Base-by-base conservation (phyloP, 2,888 invertebrate genomes). In the Aporophyla lueneburgensis region DNA sequence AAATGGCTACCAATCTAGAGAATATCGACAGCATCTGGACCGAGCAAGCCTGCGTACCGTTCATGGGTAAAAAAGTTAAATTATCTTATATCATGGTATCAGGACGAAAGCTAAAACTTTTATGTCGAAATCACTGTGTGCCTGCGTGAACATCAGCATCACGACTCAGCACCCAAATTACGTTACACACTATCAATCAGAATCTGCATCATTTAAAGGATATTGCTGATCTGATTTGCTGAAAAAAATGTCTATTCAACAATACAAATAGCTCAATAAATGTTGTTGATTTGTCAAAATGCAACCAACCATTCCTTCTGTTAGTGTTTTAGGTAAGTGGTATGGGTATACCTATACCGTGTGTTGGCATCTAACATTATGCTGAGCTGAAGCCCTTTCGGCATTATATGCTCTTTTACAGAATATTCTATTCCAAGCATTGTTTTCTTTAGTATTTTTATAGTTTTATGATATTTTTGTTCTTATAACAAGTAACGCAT, bases 41-140 rank as follows among this genome's bases (percentile, higher is more conserved):
- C 0, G 5, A 49, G 33, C 21, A 74, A 73, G 46, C 33, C 33
- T 62, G 62, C 46, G 3, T 73, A 5, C 1, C 5, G 0, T 0
- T 9, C 4, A 74, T 73, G 74, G 74, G 74, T 74, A 54, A 72
- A 24, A 7, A 40, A 62, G 2, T n/a, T 40, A 5, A 62, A 71
- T 33, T n/a, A 51, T n/a, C 12, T 19, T 51, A 49, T 33, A 49
- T 71, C n/a, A 49, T 7, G 7, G 33, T 12, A 46, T 46, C 1
- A 43, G 2, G 12, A 7, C 1, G 19, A 56, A 46, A 69, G 27
- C 16, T 21, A 33, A 27, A 14, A 43, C 19, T 51, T 27, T 59
- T 59, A 27, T 27, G 5, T 19, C 19, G 27, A 33, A 59, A 33
- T 19, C 58, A 9, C 58, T 19, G 19, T 10, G 9, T 9, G 33